These are phyloP conservation scores for Guaruba guarouba DNA, from an alignment of 2,113 vertebrate genomes.

Conservation along the genomic window DNA sequence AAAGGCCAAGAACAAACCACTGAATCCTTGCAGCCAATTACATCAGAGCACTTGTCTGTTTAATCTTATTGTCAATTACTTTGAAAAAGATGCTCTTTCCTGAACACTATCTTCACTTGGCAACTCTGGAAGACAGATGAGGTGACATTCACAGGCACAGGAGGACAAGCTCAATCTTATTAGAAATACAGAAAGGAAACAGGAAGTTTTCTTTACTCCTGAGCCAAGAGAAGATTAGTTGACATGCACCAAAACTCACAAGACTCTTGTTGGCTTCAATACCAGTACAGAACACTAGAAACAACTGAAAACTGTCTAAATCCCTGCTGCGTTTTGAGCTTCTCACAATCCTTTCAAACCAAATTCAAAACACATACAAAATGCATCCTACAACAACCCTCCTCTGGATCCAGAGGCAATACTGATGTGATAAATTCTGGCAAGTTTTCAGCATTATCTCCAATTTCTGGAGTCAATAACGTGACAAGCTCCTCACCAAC, in stretches of 20 bases:
- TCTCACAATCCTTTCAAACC: not conserved
- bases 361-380: not conserved
- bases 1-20: not conserved
- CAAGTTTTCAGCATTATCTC: not conserved
- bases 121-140: not conserved
- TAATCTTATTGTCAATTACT: not conserved
- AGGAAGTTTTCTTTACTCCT: constrained; percentile 21
- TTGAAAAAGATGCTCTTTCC: not conserved
- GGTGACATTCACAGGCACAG: not conserved
- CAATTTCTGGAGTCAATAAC: not conserved
- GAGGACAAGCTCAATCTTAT: not conserved
- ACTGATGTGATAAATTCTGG: not conserved
- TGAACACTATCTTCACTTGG: not conserved
- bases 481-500: not conserved
- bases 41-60: not conserved
- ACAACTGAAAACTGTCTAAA: not conserved
- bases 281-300: not conserved
- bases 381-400: not conserved
- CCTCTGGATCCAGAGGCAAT: not conserved
- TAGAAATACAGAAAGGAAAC: not conserved
- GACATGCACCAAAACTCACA: not conserved
- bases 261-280: not conserved
- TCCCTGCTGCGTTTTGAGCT: not conserved
- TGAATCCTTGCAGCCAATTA: not conserved
- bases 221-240: not conserved